phyloP scores from a whole-genome alignment of 2,113 vertebrate genomes.

The Suricata suricatta region DNA sequence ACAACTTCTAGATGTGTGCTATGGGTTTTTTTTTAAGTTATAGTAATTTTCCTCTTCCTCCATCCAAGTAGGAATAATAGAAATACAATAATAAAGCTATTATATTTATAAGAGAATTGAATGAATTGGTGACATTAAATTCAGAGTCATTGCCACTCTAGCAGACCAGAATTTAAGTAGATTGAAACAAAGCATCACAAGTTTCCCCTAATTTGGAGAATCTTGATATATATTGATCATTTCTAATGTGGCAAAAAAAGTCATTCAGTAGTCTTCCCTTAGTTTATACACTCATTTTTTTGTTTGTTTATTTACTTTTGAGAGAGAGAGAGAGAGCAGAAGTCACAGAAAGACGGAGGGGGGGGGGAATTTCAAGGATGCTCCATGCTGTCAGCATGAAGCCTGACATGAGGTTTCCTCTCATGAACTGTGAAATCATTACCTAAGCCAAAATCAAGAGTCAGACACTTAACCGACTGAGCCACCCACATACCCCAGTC shows the following conservation, averaged over 20 bases:
- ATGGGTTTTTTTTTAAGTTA: neutral
- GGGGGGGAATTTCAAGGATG: no score
- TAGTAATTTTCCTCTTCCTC: neutral
- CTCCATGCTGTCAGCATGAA: no score
- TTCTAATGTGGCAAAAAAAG: neutral
- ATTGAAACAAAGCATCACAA: constrained; percentile 10
- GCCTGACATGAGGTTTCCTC: no score
- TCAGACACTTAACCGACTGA: no score
- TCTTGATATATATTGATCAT: neutral
- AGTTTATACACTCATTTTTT: neutral
- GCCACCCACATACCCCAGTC: neutral
- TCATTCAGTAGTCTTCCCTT: neutral
- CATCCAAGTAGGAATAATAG: constrained; percentile 3
- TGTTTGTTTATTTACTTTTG: no score
- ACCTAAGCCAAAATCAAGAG: no score
- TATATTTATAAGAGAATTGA: constrained; percentile 32
- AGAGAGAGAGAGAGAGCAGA: no score
- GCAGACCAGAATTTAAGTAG: constrained; percentile 1
- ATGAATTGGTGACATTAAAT: constrained; percentile 26
- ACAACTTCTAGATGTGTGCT: neutral
- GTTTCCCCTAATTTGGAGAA: neutral
- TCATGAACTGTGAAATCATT: no score
- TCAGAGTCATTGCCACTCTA: constrained; percentile 17
- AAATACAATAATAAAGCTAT: constrained; percentile 48
- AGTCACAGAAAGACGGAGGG: no score